Percentiles rank a stretch among this genome's conserved stretches.
These are phyloP conservation scores for Orthosia gothica DNA, from an alignment of 2,888 invertebrate species.

Conservation along the genomic window DNA sequence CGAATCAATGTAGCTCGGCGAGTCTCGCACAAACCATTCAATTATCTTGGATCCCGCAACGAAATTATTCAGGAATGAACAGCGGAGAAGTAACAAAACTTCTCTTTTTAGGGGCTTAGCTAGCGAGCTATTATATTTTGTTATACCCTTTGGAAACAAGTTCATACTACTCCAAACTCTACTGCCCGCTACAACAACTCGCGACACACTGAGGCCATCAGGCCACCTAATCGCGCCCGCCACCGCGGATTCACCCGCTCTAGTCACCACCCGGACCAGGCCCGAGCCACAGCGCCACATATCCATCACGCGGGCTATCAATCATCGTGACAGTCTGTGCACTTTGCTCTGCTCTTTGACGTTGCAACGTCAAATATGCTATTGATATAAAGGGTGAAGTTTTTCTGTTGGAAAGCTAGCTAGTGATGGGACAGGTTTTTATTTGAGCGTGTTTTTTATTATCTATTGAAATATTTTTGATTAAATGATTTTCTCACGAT, in stretches of 20 bases:
- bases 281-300: slow-evolving; percentile 25
- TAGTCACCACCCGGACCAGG: background rate
- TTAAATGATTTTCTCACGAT: background rate
- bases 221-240: background rate
- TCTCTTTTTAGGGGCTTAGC: background rate
- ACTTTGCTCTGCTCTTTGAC: slow-evolving; percentile 61
- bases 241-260: background rate
- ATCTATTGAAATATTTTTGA: background rate
- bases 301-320: slow-evolving; percentile 70
- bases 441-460: background rate
- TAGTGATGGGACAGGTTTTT: background rate
- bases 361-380: slow-evolving; percentile 52
- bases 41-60: too few species aligned
- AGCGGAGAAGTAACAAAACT: too few species aligned
- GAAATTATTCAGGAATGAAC: too few species aligned
- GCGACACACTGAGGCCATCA: background rate
- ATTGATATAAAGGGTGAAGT: slow-evolving; percentile 24
- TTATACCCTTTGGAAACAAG: background rate
- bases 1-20: too few species aligned
- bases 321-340: slow-evolving; percentile 70
- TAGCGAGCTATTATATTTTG: background rate
- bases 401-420: slow-evolving; percentile 26
- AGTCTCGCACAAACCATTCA: too few species aligned
- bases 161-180: too few species aligned
- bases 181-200: background rate